These are phyloP conservation scores for Podargus strigoides DNA, from an alignment of 2,797 vertebrate genomes.

Conservation along the genomic window DNA sequence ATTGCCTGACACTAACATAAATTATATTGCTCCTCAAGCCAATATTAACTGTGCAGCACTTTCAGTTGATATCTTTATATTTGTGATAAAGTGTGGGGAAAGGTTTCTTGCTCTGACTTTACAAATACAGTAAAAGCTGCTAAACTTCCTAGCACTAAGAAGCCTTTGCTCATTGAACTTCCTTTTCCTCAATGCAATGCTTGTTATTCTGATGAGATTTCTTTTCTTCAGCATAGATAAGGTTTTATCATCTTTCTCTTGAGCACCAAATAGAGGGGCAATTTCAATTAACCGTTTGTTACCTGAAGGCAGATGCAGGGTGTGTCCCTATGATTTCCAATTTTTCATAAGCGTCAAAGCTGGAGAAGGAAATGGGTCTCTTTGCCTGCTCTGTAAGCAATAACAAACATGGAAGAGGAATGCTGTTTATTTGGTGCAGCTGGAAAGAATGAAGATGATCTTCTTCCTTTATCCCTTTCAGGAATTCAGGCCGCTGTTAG, in stretches of 20 bases:
- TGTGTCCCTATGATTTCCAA: not conserved
- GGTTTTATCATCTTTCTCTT: not conserved
- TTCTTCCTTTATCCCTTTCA: conserved; percentile 57
- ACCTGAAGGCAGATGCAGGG: not conserved
- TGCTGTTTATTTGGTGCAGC: conserved; percentile 64
- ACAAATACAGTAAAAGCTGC: not conserved
- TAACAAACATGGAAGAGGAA: conserved; percentile 63
- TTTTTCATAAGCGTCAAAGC: conserved; percentile 28
- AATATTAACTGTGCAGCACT: not conserved
- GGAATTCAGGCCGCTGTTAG: conserved; percentile 58
- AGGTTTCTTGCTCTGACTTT: not conserved
- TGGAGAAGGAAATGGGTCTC: conserved; percentile 19
- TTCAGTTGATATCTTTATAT: not conserved
- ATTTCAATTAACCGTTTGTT: conserved; percentile 18
- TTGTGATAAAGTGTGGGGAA: not conserved
- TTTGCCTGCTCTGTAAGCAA: conserved; percentile 28
- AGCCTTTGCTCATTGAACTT: not conserved
- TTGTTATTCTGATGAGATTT: not conserved
- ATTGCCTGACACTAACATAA: not conserved
- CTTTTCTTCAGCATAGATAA: not conserved
- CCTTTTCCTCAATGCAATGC: not conserved
- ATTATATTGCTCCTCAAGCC: not conserved
- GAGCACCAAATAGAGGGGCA: not conserved
- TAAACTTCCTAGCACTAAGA: not conserved
- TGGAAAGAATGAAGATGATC: conserved; percentile 61